phyloP scores from a whole-genome alignment of 1,140 invertebrate species.

The Drosophila bipectinata region DNA sequence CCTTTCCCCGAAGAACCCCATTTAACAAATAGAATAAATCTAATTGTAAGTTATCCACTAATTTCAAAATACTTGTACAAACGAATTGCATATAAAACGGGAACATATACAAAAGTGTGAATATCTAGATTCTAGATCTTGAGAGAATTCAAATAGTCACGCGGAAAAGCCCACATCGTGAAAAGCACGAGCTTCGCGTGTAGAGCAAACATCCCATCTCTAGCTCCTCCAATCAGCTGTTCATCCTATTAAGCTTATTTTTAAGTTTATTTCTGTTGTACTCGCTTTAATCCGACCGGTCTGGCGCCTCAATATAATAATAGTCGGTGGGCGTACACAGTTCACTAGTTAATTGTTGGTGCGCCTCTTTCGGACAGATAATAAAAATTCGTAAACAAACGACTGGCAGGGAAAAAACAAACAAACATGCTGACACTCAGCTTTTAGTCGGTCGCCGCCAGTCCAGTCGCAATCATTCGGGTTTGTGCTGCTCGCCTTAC shows the following conservation, averaged over 20 bases:
- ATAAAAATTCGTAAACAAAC: conserved; percentile 44
- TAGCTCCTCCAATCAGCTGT: conserved; percentile 31
- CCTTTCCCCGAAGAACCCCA: not conserved
- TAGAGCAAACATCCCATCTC: not conserved
- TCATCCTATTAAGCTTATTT: conserved; percentile 24
- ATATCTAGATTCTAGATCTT: not conserved
- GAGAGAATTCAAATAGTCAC: not conserved
- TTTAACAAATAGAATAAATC: conserved; percentile 32
- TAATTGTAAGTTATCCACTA: conserved; percentile 24
- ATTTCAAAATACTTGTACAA: conserved; percentile 25
- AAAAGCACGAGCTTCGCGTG: no score
- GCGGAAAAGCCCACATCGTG: not conserved
- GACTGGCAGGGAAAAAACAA: conserved; percentile 14
- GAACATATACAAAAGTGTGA: conserved; percentile 13
- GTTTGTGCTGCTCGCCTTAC: not conserved
- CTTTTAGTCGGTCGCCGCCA: not conserved
- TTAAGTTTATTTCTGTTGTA: conserved; percentile 34
- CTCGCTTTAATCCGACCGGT: conserved; percentile 23
- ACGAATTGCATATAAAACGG: conserved; percentile 21
- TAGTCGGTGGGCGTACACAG: conserved; percentile 37
- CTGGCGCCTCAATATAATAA: conserved; percentile 7
- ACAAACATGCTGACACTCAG: conserved; percentile 37
- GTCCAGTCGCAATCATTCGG: not conserved
- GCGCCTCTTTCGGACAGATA: conserved; percentile 32
- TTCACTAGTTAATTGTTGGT: conserved; percentile 39